Evolutionary conservation across 2,113 vertebrate genomes (phyloP).

Genomic region (Oryzias curvinotus): DNA sequence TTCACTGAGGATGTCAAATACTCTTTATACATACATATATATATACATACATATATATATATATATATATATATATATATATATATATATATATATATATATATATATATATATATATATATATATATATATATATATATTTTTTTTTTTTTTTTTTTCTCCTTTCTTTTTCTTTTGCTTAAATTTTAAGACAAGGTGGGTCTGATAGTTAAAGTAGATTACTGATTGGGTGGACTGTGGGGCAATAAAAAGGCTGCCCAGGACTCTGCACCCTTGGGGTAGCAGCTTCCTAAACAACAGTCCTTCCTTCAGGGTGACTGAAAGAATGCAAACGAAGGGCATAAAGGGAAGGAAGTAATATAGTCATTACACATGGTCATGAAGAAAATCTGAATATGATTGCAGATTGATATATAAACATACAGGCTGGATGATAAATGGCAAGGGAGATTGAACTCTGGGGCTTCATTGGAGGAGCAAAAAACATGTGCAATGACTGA

Average conservation of each 20-base stretch:
- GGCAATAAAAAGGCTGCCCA: conserved; percentile 71
- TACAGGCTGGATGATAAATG: not conserved
- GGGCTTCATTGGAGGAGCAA: conserved; percentile 1
- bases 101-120: too few relatives aligned
- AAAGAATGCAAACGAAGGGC: conserved; percentile 47
- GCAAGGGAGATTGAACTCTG: not conserved
- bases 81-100: too few relatives aligned
- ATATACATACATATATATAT: too few relatives aligned
- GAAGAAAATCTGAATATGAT: not conserved
- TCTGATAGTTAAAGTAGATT: conserved; percentile 34
- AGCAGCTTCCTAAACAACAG: conserved; percentile 61
- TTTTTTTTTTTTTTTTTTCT: too few relatives aligned
- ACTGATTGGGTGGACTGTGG: conserved; percentile 59
- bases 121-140: too few relatives aligned
- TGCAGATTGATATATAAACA: not conserved
- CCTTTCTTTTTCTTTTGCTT: conserved; percentile 3
- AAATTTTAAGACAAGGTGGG: conserved; percentile 59
- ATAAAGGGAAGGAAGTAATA: conserved; percentile 47
- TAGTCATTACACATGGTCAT: conserved; percentile 1
- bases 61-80: too few relatives aligned
- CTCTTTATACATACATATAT: not conserved
- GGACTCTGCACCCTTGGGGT: conserved; percentile 46
- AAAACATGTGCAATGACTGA: not conserved
- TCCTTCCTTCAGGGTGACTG: conserved; percentile 70
- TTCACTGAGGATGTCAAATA: conserved; percentile 52